phyloP scores from a whole-genome alignment of 2,797 vertebrate species.

The Acanthiza pusilla region DNA sequence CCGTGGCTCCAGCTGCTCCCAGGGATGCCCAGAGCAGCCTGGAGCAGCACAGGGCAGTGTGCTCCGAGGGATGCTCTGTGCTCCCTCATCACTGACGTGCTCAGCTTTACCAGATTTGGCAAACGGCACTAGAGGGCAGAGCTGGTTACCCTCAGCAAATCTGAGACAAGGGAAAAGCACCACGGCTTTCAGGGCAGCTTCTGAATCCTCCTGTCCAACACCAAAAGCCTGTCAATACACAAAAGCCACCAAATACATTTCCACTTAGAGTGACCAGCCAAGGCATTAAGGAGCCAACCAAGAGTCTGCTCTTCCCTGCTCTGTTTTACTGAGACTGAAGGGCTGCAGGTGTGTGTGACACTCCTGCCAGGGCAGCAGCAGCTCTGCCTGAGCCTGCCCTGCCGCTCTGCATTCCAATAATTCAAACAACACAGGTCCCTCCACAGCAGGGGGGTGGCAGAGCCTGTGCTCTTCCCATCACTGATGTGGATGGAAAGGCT shows the following conservation, averaged over 20 bases:
- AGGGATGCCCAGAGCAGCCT: neutral
- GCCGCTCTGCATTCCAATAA: neutral
- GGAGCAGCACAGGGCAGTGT: neutral
- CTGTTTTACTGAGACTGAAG: neutral
- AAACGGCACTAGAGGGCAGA: slow-evolving; percentile 50
- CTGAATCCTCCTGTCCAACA: neutral
- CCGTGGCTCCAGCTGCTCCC: neutral
- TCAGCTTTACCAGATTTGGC: neutral
- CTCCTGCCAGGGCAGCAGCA: neutral
- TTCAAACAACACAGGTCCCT: neutral
- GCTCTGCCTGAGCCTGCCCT: neutral
- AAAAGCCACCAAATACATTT: neutral
- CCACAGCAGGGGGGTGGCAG: neutral
- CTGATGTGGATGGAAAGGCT: neutral
- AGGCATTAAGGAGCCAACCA: fast-evolving
- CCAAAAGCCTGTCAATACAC: neutral
- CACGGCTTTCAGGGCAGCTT: neutral
- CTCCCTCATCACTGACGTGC: fast-evolving
- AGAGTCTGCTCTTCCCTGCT: neutral
- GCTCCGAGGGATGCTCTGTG: neutral
- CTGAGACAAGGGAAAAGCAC: neutral
- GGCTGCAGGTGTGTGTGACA: fast-evolving
- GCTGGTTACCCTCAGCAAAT: neutral
- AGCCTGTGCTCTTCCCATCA: neutral
- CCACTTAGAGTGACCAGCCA: neutral